phyloP scores from a whole-genome alignment of 2,888 invertebrate genomes.

The Pharmacophagus antenor region DNA sequence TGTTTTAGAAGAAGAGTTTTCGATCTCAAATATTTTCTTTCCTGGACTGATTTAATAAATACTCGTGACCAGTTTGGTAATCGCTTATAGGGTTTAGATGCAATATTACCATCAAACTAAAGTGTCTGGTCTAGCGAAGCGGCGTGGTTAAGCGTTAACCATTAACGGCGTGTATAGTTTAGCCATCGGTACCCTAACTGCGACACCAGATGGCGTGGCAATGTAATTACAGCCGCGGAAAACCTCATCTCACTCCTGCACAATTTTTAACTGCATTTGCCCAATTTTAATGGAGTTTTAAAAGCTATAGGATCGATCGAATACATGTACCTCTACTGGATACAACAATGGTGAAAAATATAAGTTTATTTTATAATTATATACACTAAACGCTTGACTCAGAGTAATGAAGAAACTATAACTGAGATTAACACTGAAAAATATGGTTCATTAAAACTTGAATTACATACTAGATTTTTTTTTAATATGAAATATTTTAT shows the following conservation, averaged over 20 bases:
- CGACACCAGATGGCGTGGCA: slow-evolving; percentile 21
- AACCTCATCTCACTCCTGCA: slow-evolving; percentile 14
- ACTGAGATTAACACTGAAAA: too few species aligned
- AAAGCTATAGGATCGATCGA: too few species aligned
- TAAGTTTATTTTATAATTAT: too few species aligned
- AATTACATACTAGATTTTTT: too few species aligned
- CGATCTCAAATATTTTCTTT: too few species aligned
- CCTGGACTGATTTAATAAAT: background rate
- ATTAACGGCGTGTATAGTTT: slow-evolving; percentile 19
- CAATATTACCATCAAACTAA: background rate
- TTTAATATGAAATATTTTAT: too few species aligned
- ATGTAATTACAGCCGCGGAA: slow-evolving; percentile 16
- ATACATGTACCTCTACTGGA: too few species aligned
- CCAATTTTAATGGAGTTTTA: slow-evolving; percentile 7
- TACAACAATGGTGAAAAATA: too few species aligned
- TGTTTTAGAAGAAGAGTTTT: too few species aligned
- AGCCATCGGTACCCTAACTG: slow-evolving; percentile 19
- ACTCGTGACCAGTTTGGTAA: background rate
- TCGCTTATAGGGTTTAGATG: background rate
- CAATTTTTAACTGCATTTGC: slow-evolving; percentile 16
- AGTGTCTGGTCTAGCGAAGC: background rate
- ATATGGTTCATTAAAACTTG: too few species aligned
- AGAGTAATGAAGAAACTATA: too few species aligned
- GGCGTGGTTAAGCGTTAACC: background rate
- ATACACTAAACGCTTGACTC: too few species aligned